Base-by-base conservation (phyloP, 2,797 vertebrate genomes). In the Cryptoprocta ferox region DNA sequence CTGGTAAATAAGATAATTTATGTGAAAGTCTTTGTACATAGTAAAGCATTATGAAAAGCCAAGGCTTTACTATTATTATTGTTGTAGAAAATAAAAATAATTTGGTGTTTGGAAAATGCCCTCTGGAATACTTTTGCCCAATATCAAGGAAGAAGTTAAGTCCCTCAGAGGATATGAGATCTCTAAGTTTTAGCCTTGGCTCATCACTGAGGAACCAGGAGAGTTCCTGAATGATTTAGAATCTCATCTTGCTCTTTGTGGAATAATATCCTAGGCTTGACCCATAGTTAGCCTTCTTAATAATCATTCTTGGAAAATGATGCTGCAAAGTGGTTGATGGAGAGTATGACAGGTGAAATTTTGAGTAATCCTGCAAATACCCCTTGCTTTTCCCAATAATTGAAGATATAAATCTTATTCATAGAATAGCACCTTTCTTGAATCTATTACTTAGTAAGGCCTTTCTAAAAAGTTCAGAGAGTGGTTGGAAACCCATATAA, bases 21-120 rank as follows among this genome's bases (percentile, higher is more conserved):
- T 87, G 90, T 93, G 66, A 94, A 97, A 94, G 79, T 89, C 73
- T 94, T 95, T 68, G 61, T 96, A 95, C 92, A 90, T 76, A 90
- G 59, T 13, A 50, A 82, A 93, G 45, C 56, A 83, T 68, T 59
- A 78, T 81, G 91, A 91, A 88, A 92, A 93, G 65, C 10, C 59
- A 93, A 83, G 28, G 14, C 26, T 73, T 92, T 79, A 11, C 76
- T 63, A n/a, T 76, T 94, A 56, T 84, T 94, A 28, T 68, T 92
- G 30, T 68, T 96, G 82, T 82, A 63, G 10, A 42, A 73, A 95
- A 91, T 93, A 82, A 93, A 96, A 93, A 73, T 87, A 70, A 84
- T 84, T 66, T 53, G 37, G 28, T 28, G 15, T 42, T 35, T 90
- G 94, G 59, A 39, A 82, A 86, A 93, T 85, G 6, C 14, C 28